phyloP scores from a whole-genome alignment of 2,888 invertebrate species.

The Rhagophthalmus giganteus region DNA sequence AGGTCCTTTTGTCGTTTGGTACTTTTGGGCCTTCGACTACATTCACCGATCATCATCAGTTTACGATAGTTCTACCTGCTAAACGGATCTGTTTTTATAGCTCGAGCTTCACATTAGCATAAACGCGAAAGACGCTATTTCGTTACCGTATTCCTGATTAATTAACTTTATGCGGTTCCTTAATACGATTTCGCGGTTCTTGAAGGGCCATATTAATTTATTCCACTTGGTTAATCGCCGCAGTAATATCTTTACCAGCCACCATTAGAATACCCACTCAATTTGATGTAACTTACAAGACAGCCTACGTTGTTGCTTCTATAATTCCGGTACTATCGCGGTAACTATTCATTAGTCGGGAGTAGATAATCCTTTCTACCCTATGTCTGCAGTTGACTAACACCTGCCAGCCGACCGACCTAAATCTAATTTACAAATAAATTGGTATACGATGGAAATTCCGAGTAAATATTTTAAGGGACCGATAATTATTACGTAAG shows the following conservation, averaged over 20 bases:
- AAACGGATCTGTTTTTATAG: no score
- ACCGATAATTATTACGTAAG: not conserved
- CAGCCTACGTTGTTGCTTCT: constrained; percentile 2
- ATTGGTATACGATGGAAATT: no score
- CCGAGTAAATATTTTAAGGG: not conserved
- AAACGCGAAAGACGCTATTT: no score
- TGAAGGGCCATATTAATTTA: constrained; percentile 13
- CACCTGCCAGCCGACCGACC: no score
- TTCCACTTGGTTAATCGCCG: constrained; percentile 9
- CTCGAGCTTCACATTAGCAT: no score
- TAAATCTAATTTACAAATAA: no score
- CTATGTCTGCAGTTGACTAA: constrained; percentile 1
- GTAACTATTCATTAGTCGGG: constrained; percentile 14
- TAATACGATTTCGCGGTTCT: constrained; percentile 6
- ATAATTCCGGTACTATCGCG: constrained; percentile 13
- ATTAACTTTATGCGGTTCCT: not conserved
- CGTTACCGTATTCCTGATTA: no score
- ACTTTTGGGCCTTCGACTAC: no score
- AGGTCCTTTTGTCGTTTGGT: no score
- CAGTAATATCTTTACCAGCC: constrained; percentile 6
- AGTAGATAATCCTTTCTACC: constrained; percentile 4
- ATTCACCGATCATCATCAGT: no score
- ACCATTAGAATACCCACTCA: constrained; percentile 14
- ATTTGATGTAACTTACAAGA: constrained; percentile 11
- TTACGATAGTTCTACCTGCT: no score